phyloP scores from a whole-genome alignment of 2,113 vertebrate genomes.

The Probosciger aterrimus region DNA sequence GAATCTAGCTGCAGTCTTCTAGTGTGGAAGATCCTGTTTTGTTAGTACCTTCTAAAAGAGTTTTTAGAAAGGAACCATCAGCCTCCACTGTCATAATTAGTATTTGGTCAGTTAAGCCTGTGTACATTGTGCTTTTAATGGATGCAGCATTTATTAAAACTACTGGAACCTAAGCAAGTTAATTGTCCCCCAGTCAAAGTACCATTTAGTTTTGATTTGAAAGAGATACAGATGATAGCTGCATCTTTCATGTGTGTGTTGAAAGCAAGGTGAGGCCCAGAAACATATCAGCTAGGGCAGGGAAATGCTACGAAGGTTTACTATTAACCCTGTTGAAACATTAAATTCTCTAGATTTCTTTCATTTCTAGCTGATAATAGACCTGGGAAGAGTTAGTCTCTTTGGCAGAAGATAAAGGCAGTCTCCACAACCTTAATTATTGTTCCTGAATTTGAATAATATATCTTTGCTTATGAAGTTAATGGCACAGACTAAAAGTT shows the following conservation, averaged over 20 bases:
- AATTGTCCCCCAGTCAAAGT: neutral
- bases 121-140: neutral
- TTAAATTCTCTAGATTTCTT: neutral
- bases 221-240: neutral
- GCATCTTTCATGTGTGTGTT: neutral
- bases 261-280: neutral
- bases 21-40: neutral
- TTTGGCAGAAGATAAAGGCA: slow-evolving; percentile 19
- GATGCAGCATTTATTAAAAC: neutral
- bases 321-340: neutral
- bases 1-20: fast-evolving
- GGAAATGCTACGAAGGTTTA: neutral
- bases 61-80: neutral
- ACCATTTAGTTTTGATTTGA: neutral
- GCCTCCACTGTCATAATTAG: neutral
- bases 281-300: neutral
- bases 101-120: neutral
- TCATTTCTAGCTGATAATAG: neutral
- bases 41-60: neutral
- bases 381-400: neutral
- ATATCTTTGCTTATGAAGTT: neutral
- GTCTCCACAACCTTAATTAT: neutral
- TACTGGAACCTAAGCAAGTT: neutral
- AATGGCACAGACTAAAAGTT: neutral
- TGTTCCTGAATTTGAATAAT: slow-evolving; percentile 24